phyloP scores from a whole-genome alignment of 2,888 invertebrate species.

The Candidula unifasciata region DNA sequence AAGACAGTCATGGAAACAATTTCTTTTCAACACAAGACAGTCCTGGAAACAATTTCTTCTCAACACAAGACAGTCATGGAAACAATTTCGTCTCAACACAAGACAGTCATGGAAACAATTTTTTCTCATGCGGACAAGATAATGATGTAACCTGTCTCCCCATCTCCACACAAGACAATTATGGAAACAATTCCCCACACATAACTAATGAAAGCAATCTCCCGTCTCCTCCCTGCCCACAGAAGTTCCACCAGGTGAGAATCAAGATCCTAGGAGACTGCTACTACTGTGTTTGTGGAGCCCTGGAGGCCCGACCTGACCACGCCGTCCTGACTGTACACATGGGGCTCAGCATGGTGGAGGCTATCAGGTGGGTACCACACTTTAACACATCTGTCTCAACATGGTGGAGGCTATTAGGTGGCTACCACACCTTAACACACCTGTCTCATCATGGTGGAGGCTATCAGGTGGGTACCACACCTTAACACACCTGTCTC shows the following conservation, averaged over 20 bases:
- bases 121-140: too few species aligned
- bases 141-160: too few species aligned
- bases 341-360: constrained; percentile 97
- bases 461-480: constrained; percentile 90
- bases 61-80: too few species aligned
- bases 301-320: constrained; percentile 91
- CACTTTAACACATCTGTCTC: constrained; percentile 95
- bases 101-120: too few species aligned
- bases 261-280: constrained; percentile 98
- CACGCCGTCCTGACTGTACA: constrained; percentile 95
- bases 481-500: constrained; percentile 95
- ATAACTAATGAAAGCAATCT: too few species aligned
- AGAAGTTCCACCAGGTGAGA: constrained; percentile 95
- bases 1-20: too few species aligned
- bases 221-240: neutral
- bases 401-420: constrained; percentile 98
- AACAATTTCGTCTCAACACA: too few species aligned
- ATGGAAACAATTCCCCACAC: too few species aligned
- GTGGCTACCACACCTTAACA: constrained; percentile 85
- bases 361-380: constrained; percentile 90
- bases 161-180: too few species aligned
- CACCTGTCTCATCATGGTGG: constrained; percentile 97
- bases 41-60: too few species aligned
- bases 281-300: constrained; percentile 92
- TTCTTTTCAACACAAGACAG: too few species aligned